A percentile compares a stretch with the other conserved stretches of the same genome.
Conservation (phyloP, 1,140 invertebrate species). For the Nasonia longicornis region DNA sequence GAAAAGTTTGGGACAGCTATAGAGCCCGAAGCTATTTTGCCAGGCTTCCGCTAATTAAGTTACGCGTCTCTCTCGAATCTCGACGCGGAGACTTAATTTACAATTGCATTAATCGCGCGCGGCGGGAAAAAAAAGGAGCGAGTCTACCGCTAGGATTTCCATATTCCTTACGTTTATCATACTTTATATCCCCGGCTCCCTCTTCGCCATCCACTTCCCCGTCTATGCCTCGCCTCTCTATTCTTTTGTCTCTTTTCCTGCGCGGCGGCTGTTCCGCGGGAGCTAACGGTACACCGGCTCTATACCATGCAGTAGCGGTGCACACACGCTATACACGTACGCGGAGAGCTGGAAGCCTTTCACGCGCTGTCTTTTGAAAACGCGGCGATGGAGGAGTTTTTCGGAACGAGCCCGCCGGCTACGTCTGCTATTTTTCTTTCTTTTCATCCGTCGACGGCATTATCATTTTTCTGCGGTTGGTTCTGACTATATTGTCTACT, state of each 20-base stretch:
- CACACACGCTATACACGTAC: not conserved
- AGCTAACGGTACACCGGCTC: conserved; percentile 50
- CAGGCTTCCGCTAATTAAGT: not conserved
- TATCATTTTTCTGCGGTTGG: not conserved
- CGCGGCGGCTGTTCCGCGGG: conserved; percentile 38
- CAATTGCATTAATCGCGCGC: too few species aligned
- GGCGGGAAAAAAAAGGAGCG: not conserved
- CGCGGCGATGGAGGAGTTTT: conserved; percentile 23
- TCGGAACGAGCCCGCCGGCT: not conserved
- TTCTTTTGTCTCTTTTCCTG: conserved; percentile 24
- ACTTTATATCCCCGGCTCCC: conserved; percentile 8
- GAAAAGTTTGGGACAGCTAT: not conserved
- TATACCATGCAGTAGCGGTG: not conserved
- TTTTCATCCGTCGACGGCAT: not conserved
- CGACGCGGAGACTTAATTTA: not conserved
- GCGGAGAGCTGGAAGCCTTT: conserved; percentile 1
- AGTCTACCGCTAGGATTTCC: conserved; percentile 3
- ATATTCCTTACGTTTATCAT: conserved; percentile 23
- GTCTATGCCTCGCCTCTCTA: conserved; percentile 17
- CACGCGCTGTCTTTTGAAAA: conserved; percentile 11
- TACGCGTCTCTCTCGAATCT: not conserved
- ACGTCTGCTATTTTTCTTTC: not conserved
- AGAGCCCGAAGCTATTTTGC: not conserved
- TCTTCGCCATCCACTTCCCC: conserved; percentile 7
- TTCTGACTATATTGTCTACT: too few species aligned